Evolutionary conservation across 2,797 vertebrate species (phyloP).

Genomic region (Dromococcyx pavoninus): DNA sequence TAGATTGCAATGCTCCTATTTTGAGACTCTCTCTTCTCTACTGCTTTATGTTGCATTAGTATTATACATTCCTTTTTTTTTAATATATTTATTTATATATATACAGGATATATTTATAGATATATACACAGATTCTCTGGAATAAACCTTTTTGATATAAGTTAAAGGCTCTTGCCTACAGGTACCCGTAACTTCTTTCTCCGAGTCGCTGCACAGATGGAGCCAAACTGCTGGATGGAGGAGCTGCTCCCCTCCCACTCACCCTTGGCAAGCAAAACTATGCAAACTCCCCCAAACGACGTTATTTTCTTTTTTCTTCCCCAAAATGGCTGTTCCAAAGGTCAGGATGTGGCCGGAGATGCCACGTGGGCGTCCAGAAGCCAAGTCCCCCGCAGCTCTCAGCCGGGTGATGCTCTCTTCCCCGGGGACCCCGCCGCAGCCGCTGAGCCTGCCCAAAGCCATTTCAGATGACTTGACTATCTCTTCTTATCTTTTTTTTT

Average conservation of each 20-base stretch:
- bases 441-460: neutral
- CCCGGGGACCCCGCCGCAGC: neutral
- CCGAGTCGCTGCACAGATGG: slow-evolving; percentile 30
- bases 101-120: slow-evolving; percentile 83
- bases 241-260: neutral
- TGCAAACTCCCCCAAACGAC: neutral
- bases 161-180: slow-evolving; percentile 74
- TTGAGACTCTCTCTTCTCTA: slow-evolving; percentile 70
- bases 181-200: slow-evolving; percentile 79
- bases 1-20: slow-evolving; percentile 79
- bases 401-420: neutral
- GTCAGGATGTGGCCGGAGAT: neutral
- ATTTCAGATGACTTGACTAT: neutral
- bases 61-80: slow-evolving; percentile 41
- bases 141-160: slow-evolving; percentile 85
- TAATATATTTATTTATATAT: slow-evolving; percentile 64
- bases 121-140: slow-evolving; percentile 85
- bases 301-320: neutral
- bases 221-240: neutral
- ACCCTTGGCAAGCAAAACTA: neutral
- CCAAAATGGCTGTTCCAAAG: neutral
- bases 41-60: slow-evolving; percentile 37
- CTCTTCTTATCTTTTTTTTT: neutral
- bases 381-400: neutral
- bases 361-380: neutral